Conservation (phyloP, 1,140 invertebrate species). For the Eulimnadia texana region DNA sequence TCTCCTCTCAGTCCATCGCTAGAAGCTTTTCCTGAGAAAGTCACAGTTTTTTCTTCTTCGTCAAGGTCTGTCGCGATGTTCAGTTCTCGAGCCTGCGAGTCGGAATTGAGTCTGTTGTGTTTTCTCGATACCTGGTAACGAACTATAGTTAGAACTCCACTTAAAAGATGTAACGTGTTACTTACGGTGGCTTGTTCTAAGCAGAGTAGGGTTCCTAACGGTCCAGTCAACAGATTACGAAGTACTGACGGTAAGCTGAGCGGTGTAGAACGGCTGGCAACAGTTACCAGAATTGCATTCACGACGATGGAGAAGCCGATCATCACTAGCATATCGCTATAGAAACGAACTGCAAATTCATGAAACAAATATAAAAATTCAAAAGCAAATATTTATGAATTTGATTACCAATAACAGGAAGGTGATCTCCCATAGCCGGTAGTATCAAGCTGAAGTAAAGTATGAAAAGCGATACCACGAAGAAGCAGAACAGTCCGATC, state of each 20-base stretch:
- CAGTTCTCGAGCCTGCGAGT: neutral
- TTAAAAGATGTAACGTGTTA: neutral
- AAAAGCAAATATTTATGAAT: neutral
- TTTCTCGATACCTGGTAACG: neutral
- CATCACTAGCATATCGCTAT: neutral
- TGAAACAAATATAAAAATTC: neutral
- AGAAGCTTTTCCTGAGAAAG: neutral
- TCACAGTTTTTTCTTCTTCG: neutral
- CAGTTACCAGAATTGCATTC: neutral
- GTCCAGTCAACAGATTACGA: neutral
- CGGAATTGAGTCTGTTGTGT: neutral
- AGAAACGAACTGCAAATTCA: neutral
- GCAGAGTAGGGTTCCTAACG: neutral
- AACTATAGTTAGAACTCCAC: neutral
- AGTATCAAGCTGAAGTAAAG: slow-evolving; percentile 45
- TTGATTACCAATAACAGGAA: slow-evolving; percentile 43
- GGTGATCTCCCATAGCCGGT: slow-evolving; percentile 40
- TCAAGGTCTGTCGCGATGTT: neutral
- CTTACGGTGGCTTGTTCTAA: neutral
- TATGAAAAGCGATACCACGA: slow-evolving; percentile 43
- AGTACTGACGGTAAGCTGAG: neutral
- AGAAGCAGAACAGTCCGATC: slow-evolving; percentile 39
- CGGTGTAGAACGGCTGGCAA: neutral
- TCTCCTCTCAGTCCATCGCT: neutral
- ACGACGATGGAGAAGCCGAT: neutral